Conservation (phyloP, 2,797 vertebrate genomes). For the Chlorospingus flavigularis region DNA sequence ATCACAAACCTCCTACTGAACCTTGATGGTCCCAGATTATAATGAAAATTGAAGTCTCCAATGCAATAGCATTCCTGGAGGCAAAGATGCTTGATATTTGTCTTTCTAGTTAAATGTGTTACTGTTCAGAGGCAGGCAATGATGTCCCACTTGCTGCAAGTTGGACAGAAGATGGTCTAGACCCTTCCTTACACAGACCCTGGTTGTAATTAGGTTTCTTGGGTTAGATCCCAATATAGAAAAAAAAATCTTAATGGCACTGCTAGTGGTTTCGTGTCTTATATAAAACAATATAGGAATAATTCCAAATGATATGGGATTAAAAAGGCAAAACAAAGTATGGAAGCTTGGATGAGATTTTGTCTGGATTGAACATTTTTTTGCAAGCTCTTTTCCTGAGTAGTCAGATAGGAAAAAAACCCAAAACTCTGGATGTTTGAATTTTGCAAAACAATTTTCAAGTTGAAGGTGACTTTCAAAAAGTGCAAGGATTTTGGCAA, state of each 20-base stretch:
- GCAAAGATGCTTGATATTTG: neutral
- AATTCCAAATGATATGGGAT: neutral
- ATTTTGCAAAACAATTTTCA: neutral
- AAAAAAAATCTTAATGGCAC: neutral
- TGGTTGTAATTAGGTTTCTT: neutral
- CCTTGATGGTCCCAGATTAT: neutral
- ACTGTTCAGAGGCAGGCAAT: neutral
- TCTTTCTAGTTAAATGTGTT: neutral
- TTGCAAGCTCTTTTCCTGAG: neutral
- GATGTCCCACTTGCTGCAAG: neutral
- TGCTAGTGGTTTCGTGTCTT: neutral
- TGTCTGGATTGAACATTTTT: neutral
- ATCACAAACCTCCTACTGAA: conserved; percentile 40
- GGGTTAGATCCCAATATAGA: neutral
- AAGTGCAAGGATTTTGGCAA: neutral
- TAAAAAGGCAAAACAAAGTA: neutral
- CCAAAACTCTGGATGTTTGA: neutral
- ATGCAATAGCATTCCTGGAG: neutral
- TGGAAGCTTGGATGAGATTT: neutral
- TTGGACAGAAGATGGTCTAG: neutral
- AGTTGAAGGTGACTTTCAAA: neutral
- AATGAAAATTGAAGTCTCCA: neutral
- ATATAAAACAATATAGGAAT: neutral
- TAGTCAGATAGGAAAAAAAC: neutral
- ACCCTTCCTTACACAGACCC: neutral